Evolutionary conservation across 2,113 vertebrate genomes (phyloP).

Genomic region (Rhea pennata): DNA sequence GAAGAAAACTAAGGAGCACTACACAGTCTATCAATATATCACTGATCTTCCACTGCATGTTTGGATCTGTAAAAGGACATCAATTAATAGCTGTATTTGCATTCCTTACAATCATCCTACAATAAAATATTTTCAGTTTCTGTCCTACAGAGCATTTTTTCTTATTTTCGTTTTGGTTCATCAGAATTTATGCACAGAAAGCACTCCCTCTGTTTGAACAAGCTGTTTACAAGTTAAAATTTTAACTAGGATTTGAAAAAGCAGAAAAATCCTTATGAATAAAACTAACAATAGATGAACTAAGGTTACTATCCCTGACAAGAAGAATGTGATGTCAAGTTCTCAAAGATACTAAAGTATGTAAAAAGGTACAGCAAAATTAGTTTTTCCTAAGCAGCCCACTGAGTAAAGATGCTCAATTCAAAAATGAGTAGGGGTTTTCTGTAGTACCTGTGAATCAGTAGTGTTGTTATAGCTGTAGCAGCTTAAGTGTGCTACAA

Average conservation of each 20-base stretch:
- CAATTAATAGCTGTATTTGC: not conserved
- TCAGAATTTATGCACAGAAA: not conserved
- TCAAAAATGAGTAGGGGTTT: not conserved
- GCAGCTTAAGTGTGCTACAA: not conserved
- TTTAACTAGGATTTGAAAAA: not conserved
- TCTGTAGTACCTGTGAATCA: not conserved
- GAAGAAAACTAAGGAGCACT: not conserved
- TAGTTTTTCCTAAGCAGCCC: not conserved
- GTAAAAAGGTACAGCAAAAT: not conserved
- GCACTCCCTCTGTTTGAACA: not conserved
- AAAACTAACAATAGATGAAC: not conserved
- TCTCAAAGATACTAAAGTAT: not conserved
- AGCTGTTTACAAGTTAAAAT: not conserved
- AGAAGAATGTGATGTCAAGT: not conserved
- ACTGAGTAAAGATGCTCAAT: not conserved
- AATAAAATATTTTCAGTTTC: slow-evolving; percentile 45
- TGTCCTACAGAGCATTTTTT: not conserved
- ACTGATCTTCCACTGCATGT: not conserved
- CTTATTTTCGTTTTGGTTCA: not conserved
- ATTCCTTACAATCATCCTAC: not conserved
- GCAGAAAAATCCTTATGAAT: not conserved
- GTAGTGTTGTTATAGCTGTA: not conserved
- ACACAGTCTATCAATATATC: not conserved
- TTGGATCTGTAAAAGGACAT: not conserved
- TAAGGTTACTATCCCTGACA: not conserved